Evolutionary conservation across 2,113 vertebrate genomes (phyloP).

Genomic region (Bothrops jararaca): DNA sequence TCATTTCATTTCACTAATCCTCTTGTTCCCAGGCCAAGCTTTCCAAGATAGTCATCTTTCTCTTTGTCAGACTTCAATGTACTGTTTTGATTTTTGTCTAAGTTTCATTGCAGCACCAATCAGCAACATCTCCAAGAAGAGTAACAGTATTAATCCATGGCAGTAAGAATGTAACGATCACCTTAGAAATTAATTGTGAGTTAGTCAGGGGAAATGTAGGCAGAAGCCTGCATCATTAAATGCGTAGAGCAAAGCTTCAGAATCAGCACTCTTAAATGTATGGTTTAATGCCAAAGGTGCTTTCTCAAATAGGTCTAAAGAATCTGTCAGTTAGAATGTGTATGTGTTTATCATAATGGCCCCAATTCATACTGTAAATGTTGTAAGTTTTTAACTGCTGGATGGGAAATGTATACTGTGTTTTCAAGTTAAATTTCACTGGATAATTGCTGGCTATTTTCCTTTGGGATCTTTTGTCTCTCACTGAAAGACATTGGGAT

Average conservation of each 20-base stretch:
- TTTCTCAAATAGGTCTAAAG: not conserved
- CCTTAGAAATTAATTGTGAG: not conserved
- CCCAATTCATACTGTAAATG: not conserved
- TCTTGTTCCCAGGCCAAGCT: not conserved
- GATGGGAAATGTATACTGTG: not conserved
- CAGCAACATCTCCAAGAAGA: not conserved
- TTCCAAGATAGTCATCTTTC: not conserved
- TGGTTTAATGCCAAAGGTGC: not conserved
- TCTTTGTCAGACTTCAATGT: not conserved
- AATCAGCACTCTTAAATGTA: not conserved
- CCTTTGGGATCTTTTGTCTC: not conserved
- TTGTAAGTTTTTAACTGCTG: not conserved
- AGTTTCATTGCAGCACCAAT: not conserved
- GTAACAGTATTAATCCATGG: not conserved
- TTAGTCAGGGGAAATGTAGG: not conserved
- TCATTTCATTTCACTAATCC: not conserved
- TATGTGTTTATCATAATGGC: not conserved
- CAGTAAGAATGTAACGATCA: not conserved
- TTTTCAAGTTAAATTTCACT: not conserved
- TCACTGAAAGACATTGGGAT: not conserved
- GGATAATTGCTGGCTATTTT: not conserved
- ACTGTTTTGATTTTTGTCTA: not conserved
- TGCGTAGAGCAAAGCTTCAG: not conserved
- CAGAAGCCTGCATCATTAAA: not conserved
- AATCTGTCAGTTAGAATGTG: not conserved